A percentile compares a stretch with the other conserved stretches of the same genome.
phyloP scores from a whole-genome alignment of 2,888 invertebrate species.

The Apotomis capreana region DNA sequence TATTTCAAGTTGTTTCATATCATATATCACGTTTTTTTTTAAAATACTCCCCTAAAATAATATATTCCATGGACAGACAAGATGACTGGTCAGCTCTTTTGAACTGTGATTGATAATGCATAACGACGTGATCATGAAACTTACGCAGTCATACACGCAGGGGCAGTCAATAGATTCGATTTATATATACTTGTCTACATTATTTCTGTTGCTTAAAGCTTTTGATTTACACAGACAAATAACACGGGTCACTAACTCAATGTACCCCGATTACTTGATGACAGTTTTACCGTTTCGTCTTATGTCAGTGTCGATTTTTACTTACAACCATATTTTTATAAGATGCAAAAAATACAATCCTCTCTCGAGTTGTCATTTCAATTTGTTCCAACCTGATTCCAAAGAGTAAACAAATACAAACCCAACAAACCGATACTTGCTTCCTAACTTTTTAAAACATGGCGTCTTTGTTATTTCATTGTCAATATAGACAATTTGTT shows the following conservation, averaged over 20 bases:
- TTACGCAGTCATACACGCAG: conserved; percentile 21
- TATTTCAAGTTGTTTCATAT: too few relatives aligned
- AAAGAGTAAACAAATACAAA: conserved; percentile 26
- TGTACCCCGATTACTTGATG: too few relatives aligned
- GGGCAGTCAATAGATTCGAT: neutral
- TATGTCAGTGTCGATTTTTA: neutral
- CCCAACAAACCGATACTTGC: conserved; percentile 30
- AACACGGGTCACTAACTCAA: too few relatives aligned
- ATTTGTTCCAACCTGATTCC: conserved; percentile 19
- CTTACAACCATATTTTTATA: neutral
- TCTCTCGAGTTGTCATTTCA: neutral
- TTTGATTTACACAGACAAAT: too few relatives aligned
- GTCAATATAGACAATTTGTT: conserved; percentile 35
- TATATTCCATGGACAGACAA: conserved; percentile 15
- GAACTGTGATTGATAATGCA: conserved; percentile 36
- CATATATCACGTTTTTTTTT: neutral
- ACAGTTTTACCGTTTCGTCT: neutral
- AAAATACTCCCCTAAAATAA: conserved; percentile 16
- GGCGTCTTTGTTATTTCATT: conserved; percentile 21
- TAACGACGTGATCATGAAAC: conserved; percentile 29
- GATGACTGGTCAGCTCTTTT: conserved; percentile 36
- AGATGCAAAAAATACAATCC: neutral
- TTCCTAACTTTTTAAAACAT: conserved; percentile 38
- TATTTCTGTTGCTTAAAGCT: neutral
- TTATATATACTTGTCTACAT: neutral